These are phyloP conservation scores for Hippoglossus hippoglossus DNA, from an alignment of 2,797 vertebrate genomes.

Conservation along the genomic window DNA sequence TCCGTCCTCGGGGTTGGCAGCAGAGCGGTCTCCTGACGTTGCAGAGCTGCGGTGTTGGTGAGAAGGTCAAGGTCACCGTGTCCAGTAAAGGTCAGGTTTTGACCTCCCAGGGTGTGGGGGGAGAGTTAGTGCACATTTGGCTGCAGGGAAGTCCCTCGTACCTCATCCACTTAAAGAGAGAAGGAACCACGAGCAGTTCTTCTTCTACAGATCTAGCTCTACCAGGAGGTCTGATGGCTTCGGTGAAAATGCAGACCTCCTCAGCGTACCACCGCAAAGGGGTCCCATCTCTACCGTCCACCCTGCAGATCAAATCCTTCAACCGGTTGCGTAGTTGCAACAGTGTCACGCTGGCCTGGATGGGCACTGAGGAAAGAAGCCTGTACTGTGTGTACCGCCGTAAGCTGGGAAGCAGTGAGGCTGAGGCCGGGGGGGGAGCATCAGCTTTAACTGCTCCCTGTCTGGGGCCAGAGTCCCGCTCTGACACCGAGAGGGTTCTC, in stretches of 20 bases:
- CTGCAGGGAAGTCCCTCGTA: constrained; percentile 88
- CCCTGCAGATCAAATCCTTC: constrained; percentile 92
- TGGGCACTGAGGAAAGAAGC: constrained; percentile 91
- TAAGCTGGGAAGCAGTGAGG: constrained; percentile 69
- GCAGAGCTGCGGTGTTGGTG: constrained; percentile 83
- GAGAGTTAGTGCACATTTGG: constrained; percentile 86
- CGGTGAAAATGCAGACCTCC: constrained; percentile 88
- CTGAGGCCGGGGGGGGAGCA: constrained; percentile 67
- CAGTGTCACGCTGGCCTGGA: constrained; percentile 91
- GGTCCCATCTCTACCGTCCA: constrained; percentile 88
- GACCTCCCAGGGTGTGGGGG: constrained; percentile 81
- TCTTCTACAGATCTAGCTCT: constrained; percentile 17
- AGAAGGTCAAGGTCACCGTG: constrained; percentile 84
- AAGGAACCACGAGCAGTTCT: constrained; percentile 46
- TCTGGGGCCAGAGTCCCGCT: constrained; percentile 88
- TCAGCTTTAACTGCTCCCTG: constrained; percentile 77
- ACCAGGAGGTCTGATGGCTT: constrained; percentile 70
- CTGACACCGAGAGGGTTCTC: constrained; percentile 88
- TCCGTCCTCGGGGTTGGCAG: constrained; percentile 86
- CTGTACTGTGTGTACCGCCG: constrained; percentile 91
- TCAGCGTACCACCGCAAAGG: constrained; percentile 87
- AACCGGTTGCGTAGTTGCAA: constrained; percentile 90
- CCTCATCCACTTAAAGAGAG: constrained; percentile 83
- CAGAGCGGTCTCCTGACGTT: constrained; percentile 89
- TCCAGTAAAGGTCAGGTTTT: constrained; percentile 82